phyloP scores from a whole-genome alignment of 2,888 invertebrate species.

The Mongoloraphidia duomilia region DNA sequence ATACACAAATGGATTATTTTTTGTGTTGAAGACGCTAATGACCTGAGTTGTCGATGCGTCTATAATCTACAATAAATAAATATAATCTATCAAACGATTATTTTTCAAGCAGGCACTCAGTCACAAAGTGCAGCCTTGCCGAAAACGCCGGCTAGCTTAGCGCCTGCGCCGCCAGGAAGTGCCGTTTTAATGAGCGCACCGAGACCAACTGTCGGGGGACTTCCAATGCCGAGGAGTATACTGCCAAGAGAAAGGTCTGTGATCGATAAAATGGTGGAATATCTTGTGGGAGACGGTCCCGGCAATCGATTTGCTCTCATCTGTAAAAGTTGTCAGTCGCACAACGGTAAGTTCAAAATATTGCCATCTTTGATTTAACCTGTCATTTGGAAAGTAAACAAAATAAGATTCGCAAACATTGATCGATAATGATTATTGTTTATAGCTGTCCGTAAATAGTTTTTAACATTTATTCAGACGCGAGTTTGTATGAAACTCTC shows the following conservation, averaged over 20 bases:
- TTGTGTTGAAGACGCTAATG: too few relatives aligned
- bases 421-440: too few relatives aligned
- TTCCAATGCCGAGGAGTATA: slow-evolving; percentile 54
- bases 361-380: neutral
- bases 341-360: slow-evolving; percentile 58
- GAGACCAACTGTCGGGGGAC: slow-evolving; percentile 10
- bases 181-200: neutral
- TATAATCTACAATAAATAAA: too few relatives aligned
- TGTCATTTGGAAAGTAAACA: neutral
- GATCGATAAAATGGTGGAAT: slow-evolving; percentile 84
- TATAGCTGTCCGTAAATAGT: too few relatives aligned
- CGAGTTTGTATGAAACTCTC: too few relatives aligned
- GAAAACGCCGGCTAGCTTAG: slow-evolving; percentile 3
- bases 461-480: too few relatives aligned
- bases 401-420: too few relatives aligned
- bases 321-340: slow-evolving; percentile 75
- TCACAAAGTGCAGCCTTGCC: too few relatives aligned
- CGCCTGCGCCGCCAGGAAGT: neutral
- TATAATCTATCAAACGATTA: too few relatives aligned
- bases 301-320: slow-evolving; percentile 89
- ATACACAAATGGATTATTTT: too few relatives aligned
- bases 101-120: too few relatives aligned
- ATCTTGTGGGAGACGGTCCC: slow-evolving; percentile 89
- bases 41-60: too few relatives aligned
- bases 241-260: slow-evolving; percentile 60